Evolutionary conservation across 2,888 invertebrate genomes (phyloP), one percentile per base, ranked within the genome.

Genomic region (Cryptus viduatorius): DNA sequence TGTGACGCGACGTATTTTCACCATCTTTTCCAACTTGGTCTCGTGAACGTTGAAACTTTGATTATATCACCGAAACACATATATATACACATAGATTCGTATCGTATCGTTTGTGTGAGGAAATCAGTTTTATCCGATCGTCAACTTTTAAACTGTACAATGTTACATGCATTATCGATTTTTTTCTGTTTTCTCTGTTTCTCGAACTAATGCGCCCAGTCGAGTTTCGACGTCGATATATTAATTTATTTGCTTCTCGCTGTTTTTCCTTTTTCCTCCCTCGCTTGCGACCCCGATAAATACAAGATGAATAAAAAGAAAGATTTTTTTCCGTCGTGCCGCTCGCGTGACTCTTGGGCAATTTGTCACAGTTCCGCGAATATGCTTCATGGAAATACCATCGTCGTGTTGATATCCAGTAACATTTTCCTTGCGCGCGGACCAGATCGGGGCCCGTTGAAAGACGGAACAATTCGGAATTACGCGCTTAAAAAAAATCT

Each of bases 11-110:
- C 77, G 81, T 73, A 75, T 79, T 84, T 84, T 78, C 29, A 14
- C 53, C 77, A 73, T 65, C 81, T 64, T 75, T 65, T 65, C 75
- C 50, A 76, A 68, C 72, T 82, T 46, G 50, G 46, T 79, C 84
- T 12, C 24, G 24, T 56, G 65, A 79, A 84, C 73, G 78, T 53
- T 3, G 65, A 84, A 84, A 84, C 84, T 84, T 76, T 79, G 69
- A 82, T 82, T 79, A 67, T 75, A 73, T 79, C 71, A 73, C 68
- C 16, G 4, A 71, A 24, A 14, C 59, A 19, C 71, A 59, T 48
- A 59, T 12, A 48, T 4, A 67, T 31, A 14, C 59, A 19, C 71
- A 59, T 48, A 59, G 19, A 48, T 14, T 10, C 16, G 50, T 24
- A 56, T 44, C 29, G 19, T 42, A 16, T 48, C 7, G 24, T 56